Percentiles rank a stretch among this genome's conserved stretches.
These are phyloP conservation scores for Lochmaea capreae DNA, from an alignment of 2,888 invertebrate genomes.

Conservation along the genomic window DNA sequence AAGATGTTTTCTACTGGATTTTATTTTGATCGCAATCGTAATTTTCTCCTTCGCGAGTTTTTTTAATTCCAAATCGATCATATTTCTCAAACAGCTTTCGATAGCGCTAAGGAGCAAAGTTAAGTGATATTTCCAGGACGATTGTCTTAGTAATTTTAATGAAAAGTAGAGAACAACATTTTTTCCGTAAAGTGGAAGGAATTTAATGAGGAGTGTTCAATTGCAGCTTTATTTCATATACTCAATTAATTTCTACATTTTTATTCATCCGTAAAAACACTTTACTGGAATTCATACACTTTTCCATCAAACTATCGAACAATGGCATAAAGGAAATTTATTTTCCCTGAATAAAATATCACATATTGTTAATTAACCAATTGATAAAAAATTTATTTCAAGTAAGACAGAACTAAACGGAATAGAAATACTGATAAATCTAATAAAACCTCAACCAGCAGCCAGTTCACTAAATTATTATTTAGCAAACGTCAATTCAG, in stretches of 20 bases:
- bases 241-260: neutral
- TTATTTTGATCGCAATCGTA: no score
- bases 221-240: neutral
- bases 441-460: no score
- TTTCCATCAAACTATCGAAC: neutral
- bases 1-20: no score
- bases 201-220: neutral
- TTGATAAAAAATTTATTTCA: no score
- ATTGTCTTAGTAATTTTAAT: conserved; percentile 10
- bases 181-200: neutral
- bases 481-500: no score
- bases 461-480: no score
- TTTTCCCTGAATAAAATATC: no score
- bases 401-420: no score
- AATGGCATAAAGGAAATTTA: neutral
- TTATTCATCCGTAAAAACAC: neutral
- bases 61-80: neutral
- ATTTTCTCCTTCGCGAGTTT: neutral
- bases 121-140: neutral
- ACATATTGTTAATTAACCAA: no score
- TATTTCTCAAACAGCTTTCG: conserved; percentile 4
- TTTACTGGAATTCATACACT: neutral
- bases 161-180: neutral
- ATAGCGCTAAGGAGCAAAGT: neutral
- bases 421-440: no score